Percentiles rank a stretch among this genome's conserved stretches.
These are phyloP conservation scores for Lepus europaeus DNA, from an alignment of 2,113 vertebrate genomes.

Conservation along the genomic window DNA sequence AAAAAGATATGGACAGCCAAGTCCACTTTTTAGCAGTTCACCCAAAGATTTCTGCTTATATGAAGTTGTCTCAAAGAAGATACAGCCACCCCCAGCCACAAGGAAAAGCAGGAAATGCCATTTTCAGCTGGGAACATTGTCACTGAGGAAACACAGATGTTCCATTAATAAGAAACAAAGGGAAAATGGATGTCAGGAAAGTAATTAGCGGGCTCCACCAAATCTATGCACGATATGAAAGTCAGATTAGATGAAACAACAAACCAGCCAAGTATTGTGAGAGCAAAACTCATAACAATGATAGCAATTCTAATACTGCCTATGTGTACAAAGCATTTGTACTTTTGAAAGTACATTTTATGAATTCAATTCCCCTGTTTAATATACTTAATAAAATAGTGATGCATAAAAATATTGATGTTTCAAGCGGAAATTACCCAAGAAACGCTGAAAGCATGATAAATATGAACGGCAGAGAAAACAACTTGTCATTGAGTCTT, in stretches of 20 bases:
- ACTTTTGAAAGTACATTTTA: slow-evolving; percentile 70
- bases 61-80: background rate
- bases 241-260: slow-evolving; percentile 36
- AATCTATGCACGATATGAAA: slow-evolving; percentile 6
- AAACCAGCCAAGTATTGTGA: slow-evolving; percentile 12
- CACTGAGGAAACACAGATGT: background rate
- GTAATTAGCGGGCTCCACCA: slow-evolving; percentile 26
- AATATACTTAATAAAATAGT: slow-evolving; percentile 80
- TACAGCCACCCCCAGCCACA: background rate
- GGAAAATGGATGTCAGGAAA: slow-evolving; percentile 15
- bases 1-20: background rate
- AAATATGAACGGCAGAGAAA: slow-evolving; percentile 45
- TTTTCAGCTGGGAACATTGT: background rate
- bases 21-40: background rate
- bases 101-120: background rate
- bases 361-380: slow-evolving; percentile 74
- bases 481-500: background rate
- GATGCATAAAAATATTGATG: slow-evolving; percentile 71
- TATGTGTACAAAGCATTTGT: slow-evolving; percentile 63
- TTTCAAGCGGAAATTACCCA: slow-evolving; percentile 74
- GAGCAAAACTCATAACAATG: slow-evolving; percentile 52
- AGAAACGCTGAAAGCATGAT: slow-evolving; percentile 53
- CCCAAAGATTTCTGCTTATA: background rate
- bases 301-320: slow-evolving; percentile 47
- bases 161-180: background rate